Base-by-base conservation (phyloP, 2,797 vertebrate genomes). In the Fistularia commersonii region DNA sequence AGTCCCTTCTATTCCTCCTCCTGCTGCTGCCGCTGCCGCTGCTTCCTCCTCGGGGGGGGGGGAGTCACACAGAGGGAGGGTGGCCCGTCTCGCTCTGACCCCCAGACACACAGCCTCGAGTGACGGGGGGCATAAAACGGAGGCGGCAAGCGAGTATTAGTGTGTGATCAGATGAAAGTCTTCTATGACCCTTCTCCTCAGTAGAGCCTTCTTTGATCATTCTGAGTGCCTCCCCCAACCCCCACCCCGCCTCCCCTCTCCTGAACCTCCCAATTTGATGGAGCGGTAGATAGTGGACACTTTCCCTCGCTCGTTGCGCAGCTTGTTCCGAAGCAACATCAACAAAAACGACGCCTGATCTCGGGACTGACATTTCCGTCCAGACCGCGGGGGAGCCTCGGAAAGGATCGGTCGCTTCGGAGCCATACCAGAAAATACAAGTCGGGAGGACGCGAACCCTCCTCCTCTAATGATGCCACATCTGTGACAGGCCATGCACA, bases 201-300 rank as follows among this genome's bases (percentile, higher is more conserved):
- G 72, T 48, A 50, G 59, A 64, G 34, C 45, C 23, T 45, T 15
- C 83, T 89, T 84, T 88, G 79, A 88, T 84, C 82, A 64, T 50
- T 57, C 45, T 35, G 39, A 60, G 15, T 35, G 14, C 74, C 57
- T 51, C 50, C 59, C 53, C 13, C 33, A 34, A 69, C 38, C 42
- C 61, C 74, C 71, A 45, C 51, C 50, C 40, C 56, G n/a, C n/a
- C n/a, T n/a, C n/a, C 23, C 23, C 23, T 4, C 23, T 23, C 23
- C 23, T 23, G 23, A 23, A 23, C 23, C 23, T 23, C 23, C 2
- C 23, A 2, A 23, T 23, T 23, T 41, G 67, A 82, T 73, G 71
- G 72, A 65, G 61, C 36, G 15, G 49, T 3, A 48, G 71, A 69
- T 70, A 61, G 57, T 14, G 40, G 23, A 3, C n/a, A 47, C 59